Percentiles rank a stretch among this genome's conserved stretches.
Conservation (phyloP, 2,797 vertebrate species). For the Fistularia tabacaria region DNA sequence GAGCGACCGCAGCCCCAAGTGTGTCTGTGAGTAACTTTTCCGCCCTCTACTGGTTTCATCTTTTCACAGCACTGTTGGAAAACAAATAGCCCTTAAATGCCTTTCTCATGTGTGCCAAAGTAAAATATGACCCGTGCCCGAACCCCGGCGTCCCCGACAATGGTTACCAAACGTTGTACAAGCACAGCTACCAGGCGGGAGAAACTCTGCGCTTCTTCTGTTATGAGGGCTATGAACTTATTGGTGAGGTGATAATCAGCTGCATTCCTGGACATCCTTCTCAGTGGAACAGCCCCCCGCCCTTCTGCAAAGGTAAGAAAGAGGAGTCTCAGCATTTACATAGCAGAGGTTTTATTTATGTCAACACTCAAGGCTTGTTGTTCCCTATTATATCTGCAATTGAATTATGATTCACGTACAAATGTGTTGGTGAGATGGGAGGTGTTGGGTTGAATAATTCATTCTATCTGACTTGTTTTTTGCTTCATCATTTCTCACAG, state of each 20-base stretch:
- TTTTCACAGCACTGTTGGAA: background rate
- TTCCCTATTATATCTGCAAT: too few relatives aligned
- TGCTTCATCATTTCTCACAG: conserved; percentile 54
- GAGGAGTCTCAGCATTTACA: too few relatives aligned
- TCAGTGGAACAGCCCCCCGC: conserved; percentile 89
- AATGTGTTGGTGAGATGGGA: background rate
- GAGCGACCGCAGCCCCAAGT: conserved; percentile 92
- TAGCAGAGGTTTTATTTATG: too few relatives aligned
- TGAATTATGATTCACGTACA: too few relatives aligned
- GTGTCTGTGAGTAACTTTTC: conserved; percentile 83
- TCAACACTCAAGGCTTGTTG: too few relatives aligned
- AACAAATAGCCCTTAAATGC: background rate
- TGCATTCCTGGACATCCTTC: conserved; percentile 89
- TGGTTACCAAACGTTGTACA: conserved; percentile 91
- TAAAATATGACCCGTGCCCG: conserved; percentile 89
- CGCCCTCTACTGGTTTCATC: background rate
- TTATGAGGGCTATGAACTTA: conserved; percentile 90
- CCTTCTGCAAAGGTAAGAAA: conserved; percentile 88
- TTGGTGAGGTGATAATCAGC: conserved; percentile 89
- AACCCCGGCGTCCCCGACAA: conserved; percentile 92
- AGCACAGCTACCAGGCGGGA: conserved; percentile 90
- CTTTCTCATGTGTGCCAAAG: conserved; percentile 32
- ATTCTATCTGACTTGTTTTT: conserved; percentile 12
- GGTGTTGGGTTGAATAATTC: background rate
- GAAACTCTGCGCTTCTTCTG: conserved; percentile 93